phyloP scores from a whole-genome alignment of 2,797 vertebrate genomes.

The Steatocranus sp. region DNA sequence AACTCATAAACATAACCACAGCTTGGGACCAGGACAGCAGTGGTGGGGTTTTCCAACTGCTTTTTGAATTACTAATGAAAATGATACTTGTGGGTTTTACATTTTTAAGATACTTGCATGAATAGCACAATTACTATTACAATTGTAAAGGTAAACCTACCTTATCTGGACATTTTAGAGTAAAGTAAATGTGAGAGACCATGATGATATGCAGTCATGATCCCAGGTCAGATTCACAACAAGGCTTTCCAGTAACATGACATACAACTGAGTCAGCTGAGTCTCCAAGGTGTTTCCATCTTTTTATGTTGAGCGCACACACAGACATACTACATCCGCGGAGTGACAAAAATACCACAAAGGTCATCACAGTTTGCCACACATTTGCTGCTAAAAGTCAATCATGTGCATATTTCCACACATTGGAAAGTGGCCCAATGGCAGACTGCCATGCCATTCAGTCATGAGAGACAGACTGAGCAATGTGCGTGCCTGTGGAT shows the following conservation, averaged over 20 bases:
- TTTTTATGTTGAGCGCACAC: background rate
- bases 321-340: background rate
- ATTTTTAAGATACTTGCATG: background rate
- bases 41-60: background rate
- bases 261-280: slow-evolving; percentile 6
- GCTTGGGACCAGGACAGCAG: background rate
- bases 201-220: background rate
- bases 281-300: background rate
- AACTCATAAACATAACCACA: background rate
- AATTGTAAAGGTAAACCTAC: background rate
- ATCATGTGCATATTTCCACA: background rate
- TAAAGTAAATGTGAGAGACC: background rate
- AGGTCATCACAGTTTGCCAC: slow-evolving; percentile 9
- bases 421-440: slow-evolving; percentile 4
- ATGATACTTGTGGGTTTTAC: accelerated
- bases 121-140: background rate
- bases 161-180: background rate
- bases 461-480: background rate
- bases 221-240: background rate
- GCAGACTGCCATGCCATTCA: slow-evolving; percentile 1
- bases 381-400: slow-evolving; percentile 17
- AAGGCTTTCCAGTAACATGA: background rate
- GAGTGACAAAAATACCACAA: background rate
- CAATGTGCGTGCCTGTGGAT: background rate
- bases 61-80: background rate